phyloP scores from a whole-genome alignment of 1,140 invertebrate genomes.

The Listronotus bonariensis region DNA sequence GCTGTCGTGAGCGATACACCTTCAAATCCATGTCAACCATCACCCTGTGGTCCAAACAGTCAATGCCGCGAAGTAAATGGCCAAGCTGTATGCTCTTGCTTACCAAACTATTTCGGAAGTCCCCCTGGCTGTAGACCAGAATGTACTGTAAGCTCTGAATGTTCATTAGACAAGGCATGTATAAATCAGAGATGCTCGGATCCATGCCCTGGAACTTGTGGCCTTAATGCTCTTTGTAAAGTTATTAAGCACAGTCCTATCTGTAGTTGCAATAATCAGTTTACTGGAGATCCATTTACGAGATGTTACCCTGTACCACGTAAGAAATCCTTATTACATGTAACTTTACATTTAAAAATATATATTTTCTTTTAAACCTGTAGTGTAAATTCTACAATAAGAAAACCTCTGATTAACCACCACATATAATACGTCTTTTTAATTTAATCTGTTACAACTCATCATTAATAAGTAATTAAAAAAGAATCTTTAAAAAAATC shows the following conservation, averaged over 20 bases:
- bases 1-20: constrained; percentile 26
- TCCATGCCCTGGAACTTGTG: constrained; percentile 69
- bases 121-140: constrained; percentile 70
- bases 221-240: constrained; percentile 63
- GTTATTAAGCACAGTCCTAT: constrained; percentile 64
- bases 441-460: too few relatives aligned
- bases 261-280: constrained; percentile 62
- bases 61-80: constrained; percentile 60
- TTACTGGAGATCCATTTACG: constrained; percentile 65
- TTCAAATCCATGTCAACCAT: constrained; percentile 60
- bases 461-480: too few relatives aligned
- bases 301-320: constrained; percentile 58
- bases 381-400: too few relatives aligned
- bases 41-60: constrained; percentile 65
- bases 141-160: constrained; percentile 69
- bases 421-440: too few relatives aligned
- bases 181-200: constrained; percentile 68
- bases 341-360: too few relatives aligned
- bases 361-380: too few relatives aligned
- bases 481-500: too few relatives aligned
- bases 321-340: constrained; percentile 40
- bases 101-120: constrained; percentile 64
- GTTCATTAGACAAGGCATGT: constrained; percentile 65
- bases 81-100: constrained; percentile 67
- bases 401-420: too few relatives aligned